Base-by-base conservation (phyloP, 2,113 vertebrate species). In the Tringa solitaria region DNA sequence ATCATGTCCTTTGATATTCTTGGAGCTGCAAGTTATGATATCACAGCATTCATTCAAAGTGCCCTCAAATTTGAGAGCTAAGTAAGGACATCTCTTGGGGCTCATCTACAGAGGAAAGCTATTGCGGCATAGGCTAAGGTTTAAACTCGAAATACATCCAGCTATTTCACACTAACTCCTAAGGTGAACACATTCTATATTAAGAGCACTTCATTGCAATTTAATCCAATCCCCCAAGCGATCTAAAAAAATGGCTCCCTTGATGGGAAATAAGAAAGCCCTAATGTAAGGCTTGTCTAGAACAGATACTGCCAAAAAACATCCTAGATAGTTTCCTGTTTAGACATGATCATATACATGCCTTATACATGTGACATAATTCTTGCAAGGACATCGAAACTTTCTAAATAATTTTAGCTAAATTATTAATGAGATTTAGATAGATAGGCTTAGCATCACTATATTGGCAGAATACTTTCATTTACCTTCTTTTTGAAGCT, bases 111-210 rank as follows among this genome's bases (percentile, higher is more conserved):
- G 63, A 80, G 63, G 24, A 59, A 94, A 90, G 75, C 63, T 73
- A 76, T 26, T 4, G 3, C 75, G 85, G 90, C 88, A 94, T 11
- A 94, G 82, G 79, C 70, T 92, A 83, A 90, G 75, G 92, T 61
- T 85, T 93, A 92, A 93, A 88, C 59, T 23, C 50, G 12, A 88
- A 83, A 89, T 21, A 86, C 39, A 89, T 27, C 56, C 70, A 87
- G 85, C 70, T 94, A 93, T 94, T 93, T 83, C 75, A 79, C 39
- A 37, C 70, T 64, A 76, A 73, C 53, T 90, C 70, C 79, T 76
- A 33, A 88, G 83, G 67, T 83, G 88, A 94, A 65, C 82, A 80
- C 22, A 45, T 79, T 85, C 84, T 93, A 67, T 87, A 92, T 94
- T 85, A 94, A 83, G 75, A 92, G 54, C 64, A 83, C 83, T 95